Conservation (phyloP, 2,113 vertebrate species). For the Solea senegalensis region DNA sequence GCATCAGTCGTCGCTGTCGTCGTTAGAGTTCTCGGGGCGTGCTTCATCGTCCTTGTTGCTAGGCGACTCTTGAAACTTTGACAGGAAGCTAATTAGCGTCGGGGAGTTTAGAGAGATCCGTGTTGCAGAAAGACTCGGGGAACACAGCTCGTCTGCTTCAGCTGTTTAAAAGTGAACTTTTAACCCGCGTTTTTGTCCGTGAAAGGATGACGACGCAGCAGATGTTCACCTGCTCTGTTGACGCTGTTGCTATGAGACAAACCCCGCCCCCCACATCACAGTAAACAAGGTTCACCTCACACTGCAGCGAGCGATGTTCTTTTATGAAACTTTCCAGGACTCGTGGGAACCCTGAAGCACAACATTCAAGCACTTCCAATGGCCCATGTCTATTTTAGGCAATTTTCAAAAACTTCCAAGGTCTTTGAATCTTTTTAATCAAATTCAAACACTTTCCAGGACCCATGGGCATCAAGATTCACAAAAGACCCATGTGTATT, state of each 20-base stretch:
- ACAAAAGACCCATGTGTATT: too few relatives aligned
- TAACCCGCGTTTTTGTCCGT: neutral
- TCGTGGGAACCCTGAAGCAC: too few relatives aligned
- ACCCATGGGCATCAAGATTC: too few relatives aligned
- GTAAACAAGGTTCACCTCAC: neutral
- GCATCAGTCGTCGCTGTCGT: neutral
- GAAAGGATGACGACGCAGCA: constrained; percentile 5
- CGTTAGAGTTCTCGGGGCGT: constrained; percentile 17
- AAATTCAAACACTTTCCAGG: too few relatives aligned
- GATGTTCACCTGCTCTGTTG: neutral
- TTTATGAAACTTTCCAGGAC: too few relatives aligned
- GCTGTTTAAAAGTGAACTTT: neutral
- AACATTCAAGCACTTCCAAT: too few relatives aligned
- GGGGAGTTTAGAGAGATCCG: neutral
- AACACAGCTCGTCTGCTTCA: constrained; percentile 4
- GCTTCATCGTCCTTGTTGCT: constrained; percentile 35
- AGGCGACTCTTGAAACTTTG: constrained; percentile 31
- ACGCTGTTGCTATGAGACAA: constrained; percentile 12
- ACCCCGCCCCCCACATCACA: neutral
- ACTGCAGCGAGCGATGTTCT: too few relatives aligned
- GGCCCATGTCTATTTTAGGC: too few relatives aligned
- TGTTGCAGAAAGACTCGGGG: too few relatives aligned
- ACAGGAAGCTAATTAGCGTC: constrained; percentile 31
- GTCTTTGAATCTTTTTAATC: too few relatives aligned
- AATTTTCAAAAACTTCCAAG: too few relatives aligned